Conservation (phyloP, 2,888 invertebrate species). For the Cyclophora punctaria region DNA sequence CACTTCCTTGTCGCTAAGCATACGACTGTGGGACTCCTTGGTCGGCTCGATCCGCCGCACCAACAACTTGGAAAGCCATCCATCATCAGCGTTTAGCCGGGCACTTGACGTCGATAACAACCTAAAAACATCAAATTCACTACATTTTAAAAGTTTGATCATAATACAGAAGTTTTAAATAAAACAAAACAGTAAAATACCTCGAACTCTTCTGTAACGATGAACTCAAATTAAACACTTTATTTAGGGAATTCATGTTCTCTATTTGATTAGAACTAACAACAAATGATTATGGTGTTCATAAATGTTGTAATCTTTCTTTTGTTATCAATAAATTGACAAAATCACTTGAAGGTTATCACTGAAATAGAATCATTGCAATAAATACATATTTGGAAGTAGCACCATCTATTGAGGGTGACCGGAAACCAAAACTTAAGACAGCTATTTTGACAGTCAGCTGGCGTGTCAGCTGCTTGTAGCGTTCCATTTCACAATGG, state of each 20-base stretch:
- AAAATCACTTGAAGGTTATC: conserved; percentile 74
- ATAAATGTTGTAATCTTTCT: conserved; percentile 28
- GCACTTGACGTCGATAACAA: conserved; percentile 55
- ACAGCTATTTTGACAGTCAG: conserved; percentile 15
- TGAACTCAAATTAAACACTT: conserved; percentile 46
- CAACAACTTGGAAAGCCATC: conserved; percentile 91
- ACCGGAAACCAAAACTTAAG: conserved; percentile 19
- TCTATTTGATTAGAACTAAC: conserved; percentile 13
- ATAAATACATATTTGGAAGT: conserved; percentile 24
- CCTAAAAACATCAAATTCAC: conserved; percentile 29
- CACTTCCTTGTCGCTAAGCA: conserved; percentile 96
- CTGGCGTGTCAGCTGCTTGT: neutral
- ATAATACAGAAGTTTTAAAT: conserved; percentile 28
- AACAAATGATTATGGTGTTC: conserved; percentile 19
- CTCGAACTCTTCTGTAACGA: conserved; percentile 55
- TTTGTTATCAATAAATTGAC: conserved; percentile 66
- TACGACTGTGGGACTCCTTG: conserved; percentile 96
- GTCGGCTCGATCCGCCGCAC: conserved; percentile 95
- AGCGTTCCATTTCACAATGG: too few relatives aligned
- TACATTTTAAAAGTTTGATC: conserved; percentile 30
- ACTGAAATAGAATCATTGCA: conserved; percentile 47
- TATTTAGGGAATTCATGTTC: conserved; percentile 57
- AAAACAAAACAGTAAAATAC: conserved; percentile 34
- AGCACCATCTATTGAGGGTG: conserved; percentile 49
- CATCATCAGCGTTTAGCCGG: conserved; percentile 74